Conservation (phyloP, 2,113 vertebrate species). For the Emydocephalus ijimae region DNA sequence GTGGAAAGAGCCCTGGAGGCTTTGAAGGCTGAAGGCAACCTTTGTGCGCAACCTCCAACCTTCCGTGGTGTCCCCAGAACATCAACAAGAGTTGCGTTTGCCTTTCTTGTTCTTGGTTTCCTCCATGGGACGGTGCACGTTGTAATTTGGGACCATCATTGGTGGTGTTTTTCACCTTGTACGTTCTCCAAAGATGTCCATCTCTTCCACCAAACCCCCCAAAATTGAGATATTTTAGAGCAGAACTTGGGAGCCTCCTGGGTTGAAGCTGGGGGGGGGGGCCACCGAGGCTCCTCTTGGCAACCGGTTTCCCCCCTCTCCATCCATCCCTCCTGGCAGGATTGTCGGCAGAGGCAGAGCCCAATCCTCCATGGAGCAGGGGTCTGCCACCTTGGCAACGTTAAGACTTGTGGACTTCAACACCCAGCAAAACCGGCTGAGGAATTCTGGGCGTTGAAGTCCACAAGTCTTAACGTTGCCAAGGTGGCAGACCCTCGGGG, state of each 20-base stretch:
- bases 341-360: background rate
- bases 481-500: too few species aligned
- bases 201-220: background rate
- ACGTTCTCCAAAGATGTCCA: background rate
- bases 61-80: background rate
- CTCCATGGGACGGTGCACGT: background rate
- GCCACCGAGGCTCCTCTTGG: background rate
- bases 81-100: background rate
- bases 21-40: background rate
- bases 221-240: background rate
- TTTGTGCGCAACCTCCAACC: background rate
- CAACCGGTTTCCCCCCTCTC: accelerated
- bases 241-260: too few species aligned
- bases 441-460: too few species aligned
- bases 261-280: background rate
- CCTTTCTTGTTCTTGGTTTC: background rate
- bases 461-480: too few species aligned
- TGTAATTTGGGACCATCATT: too few species aligned
- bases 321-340: background rate
- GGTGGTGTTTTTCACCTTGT: background rate
- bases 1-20: background rate
- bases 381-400: too few species aligned
- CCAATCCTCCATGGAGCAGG: too few species aligned
- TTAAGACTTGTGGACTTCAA: too few species aligned
- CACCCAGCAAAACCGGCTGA: too few species aligned